A percentile compares a stretch with the other conserved stretches of the same genome.
These are phyloP conservation scores for Phataginus tricuspis DNA, from an alignment of 2,797 vertebrate genomes.

Conservation along the genomic window DNA sequence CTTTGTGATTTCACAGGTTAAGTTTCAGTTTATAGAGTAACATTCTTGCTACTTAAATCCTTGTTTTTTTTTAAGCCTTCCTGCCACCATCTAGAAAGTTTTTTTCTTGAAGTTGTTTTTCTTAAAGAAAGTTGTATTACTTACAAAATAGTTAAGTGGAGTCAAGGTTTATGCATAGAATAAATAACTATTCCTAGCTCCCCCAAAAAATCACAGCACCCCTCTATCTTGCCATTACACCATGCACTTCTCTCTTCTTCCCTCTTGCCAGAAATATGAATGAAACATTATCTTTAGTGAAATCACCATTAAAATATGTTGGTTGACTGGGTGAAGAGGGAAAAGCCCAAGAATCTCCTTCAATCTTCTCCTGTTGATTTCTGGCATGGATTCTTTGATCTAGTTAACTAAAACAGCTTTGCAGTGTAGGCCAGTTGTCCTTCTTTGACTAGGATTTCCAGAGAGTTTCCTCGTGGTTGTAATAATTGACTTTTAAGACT, in stretches of 20 bases:
- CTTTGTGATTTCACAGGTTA: not conserved
- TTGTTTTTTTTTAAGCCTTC: not conserved
- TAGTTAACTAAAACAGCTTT: not conserved
- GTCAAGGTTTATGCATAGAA: not conserved
- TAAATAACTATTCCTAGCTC: not conserved
- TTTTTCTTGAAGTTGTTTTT: conserved; percentile 3
- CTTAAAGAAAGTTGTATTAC: not conserved
- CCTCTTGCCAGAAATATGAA: not conserved
- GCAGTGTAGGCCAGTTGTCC: not conserved
- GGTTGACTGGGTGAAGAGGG: not conserved
- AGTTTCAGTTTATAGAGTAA: conserved; percentile 21
- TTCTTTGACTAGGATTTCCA: conserved; percentile 1
- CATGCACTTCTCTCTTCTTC: not conserved
- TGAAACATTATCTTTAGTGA: conserved; percentile 15
- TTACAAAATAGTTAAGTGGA: conserved; percentile 1
- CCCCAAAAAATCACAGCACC: not conserved
- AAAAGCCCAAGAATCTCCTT: not conserved
- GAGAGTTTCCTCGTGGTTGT: not conserved
- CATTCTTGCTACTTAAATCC: not conserved
- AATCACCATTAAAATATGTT: not conserved
- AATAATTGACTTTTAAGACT: not conserved
- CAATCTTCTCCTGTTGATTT: not conserved
- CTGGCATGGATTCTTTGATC: not conserved
- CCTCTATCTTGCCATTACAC: not conserved
- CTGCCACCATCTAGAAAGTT: not conserved